These are phyloP conservation scores for Dipodomys stephensi DNA, from an alignment of 2,113 vertebrate genomes.

Conservation along the genomic window DNA sequence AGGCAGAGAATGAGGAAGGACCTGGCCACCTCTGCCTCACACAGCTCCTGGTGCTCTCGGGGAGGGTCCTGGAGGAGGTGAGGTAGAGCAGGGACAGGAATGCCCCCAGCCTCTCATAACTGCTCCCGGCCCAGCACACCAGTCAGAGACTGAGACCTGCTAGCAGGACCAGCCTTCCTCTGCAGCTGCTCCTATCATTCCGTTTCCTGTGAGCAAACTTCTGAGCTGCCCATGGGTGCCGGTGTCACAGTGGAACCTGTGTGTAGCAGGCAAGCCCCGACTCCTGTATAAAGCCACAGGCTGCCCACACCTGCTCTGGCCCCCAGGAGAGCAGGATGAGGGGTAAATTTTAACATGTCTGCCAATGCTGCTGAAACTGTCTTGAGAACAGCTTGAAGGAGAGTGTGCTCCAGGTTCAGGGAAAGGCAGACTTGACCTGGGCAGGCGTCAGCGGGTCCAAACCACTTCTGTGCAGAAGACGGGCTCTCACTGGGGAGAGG, in stretches of 20 bases:
- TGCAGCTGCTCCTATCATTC: constrained; percentile 59
- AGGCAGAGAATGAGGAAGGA: constrained; percentile 70
- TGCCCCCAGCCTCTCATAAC: too few relatives aligned
- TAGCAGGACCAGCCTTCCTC: too few relatives aligned
- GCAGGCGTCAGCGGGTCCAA: constrained; percentile 1
- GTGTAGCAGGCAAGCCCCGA: background rate
- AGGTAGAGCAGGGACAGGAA: background rate
- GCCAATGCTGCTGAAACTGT: constrained; percentile 25
- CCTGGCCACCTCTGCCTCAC: constrained; percentile 65
- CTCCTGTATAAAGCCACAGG: background rate
- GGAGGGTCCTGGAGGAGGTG: constrained; percentile 55
- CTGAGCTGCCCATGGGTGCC: background rate
- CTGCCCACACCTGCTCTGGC: background rate
- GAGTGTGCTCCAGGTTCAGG: background rate
- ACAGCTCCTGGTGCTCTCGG: background rate
- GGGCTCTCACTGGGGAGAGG: background rate
- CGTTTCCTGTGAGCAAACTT: background rate
- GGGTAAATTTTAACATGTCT: constrained; percentile 23
- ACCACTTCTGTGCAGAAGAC: constrained; percentile 42
- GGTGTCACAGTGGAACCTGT: background rate
- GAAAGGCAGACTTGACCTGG: background rate
- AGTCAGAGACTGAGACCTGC: too few relatives aligned
- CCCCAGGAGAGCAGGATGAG: background rate
- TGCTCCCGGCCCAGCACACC: too few relatives aligned
- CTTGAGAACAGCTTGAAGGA: constrained; percentile 25